Percentiles rank a stretch among this genome's conserved stretches.
Conservation (phyloP, 2,888 invertebrate species). For the Melanophora roralis region DNA sequence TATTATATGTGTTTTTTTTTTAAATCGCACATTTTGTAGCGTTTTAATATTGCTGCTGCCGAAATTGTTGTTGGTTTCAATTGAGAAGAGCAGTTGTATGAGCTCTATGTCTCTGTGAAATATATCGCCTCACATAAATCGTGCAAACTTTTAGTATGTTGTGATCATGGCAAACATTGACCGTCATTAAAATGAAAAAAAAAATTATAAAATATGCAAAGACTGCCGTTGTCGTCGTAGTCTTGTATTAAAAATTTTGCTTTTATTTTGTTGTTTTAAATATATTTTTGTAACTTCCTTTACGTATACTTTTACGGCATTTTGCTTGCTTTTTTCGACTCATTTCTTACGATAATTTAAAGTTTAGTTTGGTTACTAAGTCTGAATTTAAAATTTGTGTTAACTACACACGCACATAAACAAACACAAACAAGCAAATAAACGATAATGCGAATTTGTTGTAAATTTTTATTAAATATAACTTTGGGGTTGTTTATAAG, state of each 20-base stretch:
- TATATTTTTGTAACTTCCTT: slow-evolving; percentile 42
- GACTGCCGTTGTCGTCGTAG: not conserved
- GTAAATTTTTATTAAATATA: slow-evolving; percentile 20
- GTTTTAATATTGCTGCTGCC: slow-evolving; percentile 21
- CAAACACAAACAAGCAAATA: not conserved
- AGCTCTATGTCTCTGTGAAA: slow-evolving; percentile 28
- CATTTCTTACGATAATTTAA: slow-evolving; percentile 50
- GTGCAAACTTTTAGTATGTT: slow-evolving; percentile 63
- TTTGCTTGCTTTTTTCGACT: slow-evolving; percentile 9
- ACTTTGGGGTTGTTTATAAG: not conserved
- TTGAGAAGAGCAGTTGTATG: not conserved
- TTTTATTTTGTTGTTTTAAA: slow-evolving; percentile 19
- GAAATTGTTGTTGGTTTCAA: slow-evolving; percentile 22
- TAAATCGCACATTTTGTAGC: slow-evolving; percentile 42
- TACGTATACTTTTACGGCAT: not conserved
- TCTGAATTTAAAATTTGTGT: slow-evolving; percentile 31
- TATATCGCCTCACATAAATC: slow-evolving; percentile 58
- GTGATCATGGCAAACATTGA: slow-evolving; percentile 53
- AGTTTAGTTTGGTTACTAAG: slow-evolving; percentile 41
- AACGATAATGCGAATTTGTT: slow-evolving; percentile 2
- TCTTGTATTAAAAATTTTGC: slow-evolving; percentile 11
- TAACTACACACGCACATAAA: not conserved
- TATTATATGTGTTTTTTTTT: not conserved
- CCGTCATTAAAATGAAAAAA: slow-evolving; percentile 51
- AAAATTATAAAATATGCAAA: not conserved